These are phyloP conservation scores for Ormyrus labotus DNA, from an alignment of 2,888 invertebrate species.

Conservation along the genomic window DNA sequence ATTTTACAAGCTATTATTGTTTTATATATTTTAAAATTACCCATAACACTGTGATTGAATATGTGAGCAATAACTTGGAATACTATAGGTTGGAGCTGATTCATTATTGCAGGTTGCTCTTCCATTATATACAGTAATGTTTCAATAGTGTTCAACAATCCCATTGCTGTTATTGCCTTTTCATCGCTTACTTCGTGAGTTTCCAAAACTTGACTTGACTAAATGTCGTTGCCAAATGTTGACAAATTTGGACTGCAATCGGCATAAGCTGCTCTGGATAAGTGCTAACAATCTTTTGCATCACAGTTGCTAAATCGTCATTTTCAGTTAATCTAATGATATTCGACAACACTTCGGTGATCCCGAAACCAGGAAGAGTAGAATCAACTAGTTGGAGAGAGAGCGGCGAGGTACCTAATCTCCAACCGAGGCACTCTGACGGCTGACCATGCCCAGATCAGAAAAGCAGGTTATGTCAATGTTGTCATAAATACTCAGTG, in stretches of 20 bases:
- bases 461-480: too few species aligned
- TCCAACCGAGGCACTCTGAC: too few species aligned
- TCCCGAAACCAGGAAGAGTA: too few species aligned
- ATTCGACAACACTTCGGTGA: constrained; percentile 71
- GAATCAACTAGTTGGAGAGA: too few species aligned
- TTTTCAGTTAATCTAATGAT: constrained; percentile 97
- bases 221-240: constrained; percentile 92
- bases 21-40: constrained; percentile 74
- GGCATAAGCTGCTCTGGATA: constrained; percentile 93
- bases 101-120: constrained; percentile 88
- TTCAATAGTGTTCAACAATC: constrained; percentile 96
- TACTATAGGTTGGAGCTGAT: constrained; percentile 93
- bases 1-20: background rate
- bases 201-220: constrained; percentile 81
- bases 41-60: constrained; percentile 88
- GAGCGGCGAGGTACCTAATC: too few species aligned
- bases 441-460: too few species aligned
- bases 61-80: constrained; percentile 92
- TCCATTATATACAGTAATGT: constrained; percentile 96
- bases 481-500: too few species aligned
- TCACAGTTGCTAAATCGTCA: constrained; percentile 96
- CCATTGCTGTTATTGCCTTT: constrained; percentile 98
- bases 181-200: constrained; percentile 94
- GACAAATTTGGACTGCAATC: constrained; percentile 96
- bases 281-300: constrained; percentile 95